A percentile compares a stretch with the other conserved stretches of the same genome.
phyloP scores from a whole-genome alignment of 2,113 vertebrate genomes.

The Proterorhinus semilunaris region DNA sequence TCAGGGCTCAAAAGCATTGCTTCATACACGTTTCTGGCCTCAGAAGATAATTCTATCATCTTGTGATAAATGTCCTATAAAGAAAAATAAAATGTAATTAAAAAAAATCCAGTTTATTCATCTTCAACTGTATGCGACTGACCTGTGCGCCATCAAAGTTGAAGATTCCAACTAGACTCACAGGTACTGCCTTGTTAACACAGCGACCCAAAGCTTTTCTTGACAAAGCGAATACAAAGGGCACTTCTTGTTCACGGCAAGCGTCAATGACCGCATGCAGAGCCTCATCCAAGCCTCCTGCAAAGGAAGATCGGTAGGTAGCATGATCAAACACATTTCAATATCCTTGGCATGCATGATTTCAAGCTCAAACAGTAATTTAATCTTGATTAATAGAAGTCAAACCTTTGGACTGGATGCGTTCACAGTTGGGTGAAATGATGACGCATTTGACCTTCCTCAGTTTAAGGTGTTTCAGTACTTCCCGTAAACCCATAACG shows the following conservation, averaged over 20 bases:
- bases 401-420: conserved; percentile 92
- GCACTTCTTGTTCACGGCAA: conserved; percentile 89
- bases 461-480: conserved; percentile 93
- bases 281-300: conserved; percentile 95
- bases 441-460: conserved; percentile 91
- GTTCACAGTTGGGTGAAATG: conserved; percentile 98
- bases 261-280: conserved; percentile 89
- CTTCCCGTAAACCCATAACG: conserved; percentile 95
- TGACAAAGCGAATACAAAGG: conserved; percentile 93
- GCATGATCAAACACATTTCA: background rate
- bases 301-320: background rate
- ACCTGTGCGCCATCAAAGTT: conserved; percentile 98
- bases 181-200: conserved; percentile 94
- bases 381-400: background rate
- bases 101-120: background rate
- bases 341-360: background rate
- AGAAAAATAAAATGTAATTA: background rate
- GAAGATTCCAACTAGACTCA: conserved; percentile 97
- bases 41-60: conserved; percentile 91
- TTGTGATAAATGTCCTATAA: conserved; percentile 89
- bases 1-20: conserved; percentile 82
- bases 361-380: background rate
- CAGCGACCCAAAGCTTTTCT: conserved; percentile 93
- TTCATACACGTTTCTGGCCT: conserved; percentile 88
- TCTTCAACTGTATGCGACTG: conserved; percentile 22